Conservation (phyloP, 2,888 invertebrate genomes). For the Polylopha cassiicola region DNA sequence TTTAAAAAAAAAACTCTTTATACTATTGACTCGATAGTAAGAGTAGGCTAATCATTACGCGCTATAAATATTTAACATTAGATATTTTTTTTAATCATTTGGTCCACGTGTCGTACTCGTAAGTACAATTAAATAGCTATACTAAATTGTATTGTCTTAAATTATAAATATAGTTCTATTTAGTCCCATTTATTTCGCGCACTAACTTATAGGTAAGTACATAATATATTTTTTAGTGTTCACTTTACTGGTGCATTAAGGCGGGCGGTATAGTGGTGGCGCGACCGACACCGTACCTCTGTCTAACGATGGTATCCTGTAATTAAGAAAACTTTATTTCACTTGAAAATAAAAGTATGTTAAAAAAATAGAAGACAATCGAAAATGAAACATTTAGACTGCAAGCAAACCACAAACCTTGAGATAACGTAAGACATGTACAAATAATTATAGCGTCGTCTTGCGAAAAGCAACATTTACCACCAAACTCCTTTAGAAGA, state of each 20-base stretch:
- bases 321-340: constrained; percentile 25
- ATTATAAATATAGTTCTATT: no score
- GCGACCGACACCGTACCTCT: constrained; percentile 29
- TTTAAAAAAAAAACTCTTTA: no score
- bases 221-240: neutral
- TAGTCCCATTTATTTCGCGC: no score
- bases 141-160: no score
- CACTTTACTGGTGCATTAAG: constrained; percentile 19
- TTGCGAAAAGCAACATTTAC: constrained; percentile 23
- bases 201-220: no score
- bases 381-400: constrained; percentile 23
- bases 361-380: constrained; percentile 25
- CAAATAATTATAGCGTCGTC: constrained; percentile 35
- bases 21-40: no score
- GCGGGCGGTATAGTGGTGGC: constrained; percentile 37
- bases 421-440: constrained; percentile 40
- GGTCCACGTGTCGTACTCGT: no score
- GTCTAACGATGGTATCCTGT: constrained; percentile 66
- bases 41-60: no score
- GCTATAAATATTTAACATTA: no score
- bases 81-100: no score
- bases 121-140: no score
- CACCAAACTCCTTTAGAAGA: no score
- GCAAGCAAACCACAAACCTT: constrained; percentile 29
- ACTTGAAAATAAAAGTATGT: neutral